Evolutionary conservation across 2,888 invertebrate species (phyloP).

Genomic region (Scaptomyza tumidula): DNA sequence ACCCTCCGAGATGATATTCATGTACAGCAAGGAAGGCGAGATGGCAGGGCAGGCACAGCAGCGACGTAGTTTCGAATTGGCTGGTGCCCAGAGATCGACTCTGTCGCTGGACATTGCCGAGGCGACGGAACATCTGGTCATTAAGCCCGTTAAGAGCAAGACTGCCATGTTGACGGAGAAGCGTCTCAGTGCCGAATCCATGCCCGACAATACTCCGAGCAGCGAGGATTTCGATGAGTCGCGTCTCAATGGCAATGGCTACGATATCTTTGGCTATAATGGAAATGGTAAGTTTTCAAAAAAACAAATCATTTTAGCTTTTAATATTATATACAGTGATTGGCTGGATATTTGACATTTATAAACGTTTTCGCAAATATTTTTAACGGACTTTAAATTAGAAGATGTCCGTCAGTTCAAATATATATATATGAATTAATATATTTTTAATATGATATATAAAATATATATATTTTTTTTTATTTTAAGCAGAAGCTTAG

Average conservation of each 20-base stretch:
- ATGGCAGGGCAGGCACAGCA: constrained; percentile 86
- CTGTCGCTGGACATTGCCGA: constrained; percentile 70
- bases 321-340: too few species aligned
- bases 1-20: constrained; percentile 74
- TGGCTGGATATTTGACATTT: too few species aligned
- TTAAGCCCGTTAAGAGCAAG: constrained; percentile 69
- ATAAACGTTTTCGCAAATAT: too few species aligned
- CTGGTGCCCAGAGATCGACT: constrained; percentile 86
- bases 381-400: too few species aligned
- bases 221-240: constrained; percentile 74
- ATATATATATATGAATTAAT: too few species aligned
- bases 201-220: constrained; percentile 74
- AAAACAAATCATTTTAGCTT: not conserved
- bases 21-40: constrained; percentile 86
- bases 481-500: too few species aligned
- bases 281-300: constrained; percentile 51
- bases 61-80: constrained; percentile 89
- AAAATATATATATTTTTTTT: too few species aligned
- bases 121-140: constrained; percentile 55
- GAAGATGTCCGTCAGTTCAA: too few species aligned
- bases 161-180: constrained; percentile 70
- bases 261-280: constrained; percentile 67
- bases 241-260: constrained; percentile 67
- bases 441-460: too few species aligned
- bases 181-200: constrained; percentile 69